Evolutionary conservation across 1,140 invertebrate genomes (phyloP), one percentile per base, ranked within the genome.

Genomic region (Pogonognathellus flavescens): DNA sequence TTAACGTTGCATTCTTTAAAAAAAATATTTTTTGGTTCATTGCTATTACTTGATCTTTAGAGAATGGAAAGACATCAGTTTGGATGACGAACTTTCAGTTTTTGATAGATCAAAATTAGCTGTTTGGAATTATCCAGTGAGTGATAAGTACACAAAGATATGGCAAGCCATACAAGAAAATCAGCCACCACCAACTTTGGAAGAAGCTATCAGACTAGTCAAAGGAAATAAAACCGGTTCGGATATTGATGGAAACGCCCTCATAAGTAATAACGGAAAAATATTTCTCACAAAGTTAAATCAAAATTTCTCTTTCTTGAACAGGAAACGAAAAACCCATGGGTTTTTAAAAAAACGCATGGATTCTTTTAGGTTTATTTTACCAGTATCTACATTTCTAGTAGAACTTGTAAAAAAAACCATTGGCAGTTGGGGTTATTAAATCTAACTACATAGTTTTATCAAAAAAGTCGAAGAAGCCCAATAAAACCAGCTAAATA

Each of bases 91-190:
- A 83, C 90, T 99, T 16, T 94, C 93, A 16, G 95, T 97, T 52
- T 93, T 97, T 0, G 96, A 99, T 89, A 91, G 97, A 76, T 95
- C 97, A 0, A 96, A 98, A 90, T 90, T 99, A n/a, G 97, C 98
- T 0, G 98, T 99, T 0, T 99, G 98, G 98, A 97, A 99, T 90
- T 99, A 99, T 91, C 98, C 98, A 0, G 97, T 99, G 0, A 97
- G 96, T 89, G 97, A 99, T 90, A 99, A 98, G 89, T 99, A 97
- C 91, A 99, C 97, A 1, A 99, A 99, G 91, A 98, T 99, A 93
- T 98, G 97, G 95, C 95, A 98, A 90, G 96, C 96, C 0, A 99
- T 99, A 97, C 94, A 95, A 89, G 96, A 98, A 88, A 95, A 96
- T 0, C 93, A 92, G 0, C 93, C 99, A 20, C 97, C 98, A 0